Base-by-base conservation (phyloP, 2,113 vertebrate species). In the Crotalus horridus region DNA sequence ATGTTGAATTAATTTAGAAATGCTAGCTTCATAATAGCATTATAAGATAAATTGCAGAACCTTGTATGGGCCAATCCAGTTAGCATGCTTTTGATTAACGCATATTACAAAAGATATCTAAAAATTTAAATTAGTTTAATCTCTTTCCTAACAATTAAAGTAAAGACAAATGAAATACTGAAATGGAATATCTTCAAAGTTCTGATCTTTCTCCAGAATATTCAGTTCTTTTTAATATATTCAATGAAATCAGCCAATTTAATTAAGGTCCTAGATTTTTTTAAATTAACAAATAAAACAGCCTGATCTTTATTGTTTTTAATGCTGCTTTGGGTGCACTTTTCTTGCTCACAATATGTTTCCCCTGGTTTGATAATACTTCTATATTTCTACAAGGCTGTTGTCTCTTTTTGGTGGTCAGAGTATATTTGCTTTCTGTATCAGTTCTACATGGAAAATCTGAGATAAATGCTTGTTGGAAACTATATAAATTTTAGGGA, bases 381-480 rank as follows among this genome's bases (percentile, higher is more conserved):
- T 89, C 88, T 90, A 13, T 87, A 3, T 74, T 90, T 95, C 58
- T 88, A 33, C 90, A 91, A 69, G 13, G 93, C 69, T 39, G 89
- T 91, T 88, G 92, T 3, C 10, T 48, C 55, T 39, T n/a, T 69
- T 11, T 91, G 55, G 39, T 29, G 55, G 3, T 88, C 26, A 4
- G 53, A 87, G 58, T 58, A 69, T 4, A 33, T 93, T 94, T 90
- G 0, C 24, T 90, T 93, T 95, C 74, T 91, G 0, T 90, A 86
- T 92, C 48, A 53, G 8, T 69, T 92, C 86, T 91, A 92, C 48
- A 87, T 89, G 58, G 51, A 94, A 94, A 94, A 15, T 85, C 12
- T 85, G 93, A 93, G 54, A 85, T 26, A 85, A 55, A 69, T 92
- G 20, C 21, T 95, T 89, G 53, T n/a, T 95, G 93, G 87, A 86